Evolutionary conservation across 2,113 vertebrate species (phyloP).

Genomic region (Phyllostomus discolor): DNA sequence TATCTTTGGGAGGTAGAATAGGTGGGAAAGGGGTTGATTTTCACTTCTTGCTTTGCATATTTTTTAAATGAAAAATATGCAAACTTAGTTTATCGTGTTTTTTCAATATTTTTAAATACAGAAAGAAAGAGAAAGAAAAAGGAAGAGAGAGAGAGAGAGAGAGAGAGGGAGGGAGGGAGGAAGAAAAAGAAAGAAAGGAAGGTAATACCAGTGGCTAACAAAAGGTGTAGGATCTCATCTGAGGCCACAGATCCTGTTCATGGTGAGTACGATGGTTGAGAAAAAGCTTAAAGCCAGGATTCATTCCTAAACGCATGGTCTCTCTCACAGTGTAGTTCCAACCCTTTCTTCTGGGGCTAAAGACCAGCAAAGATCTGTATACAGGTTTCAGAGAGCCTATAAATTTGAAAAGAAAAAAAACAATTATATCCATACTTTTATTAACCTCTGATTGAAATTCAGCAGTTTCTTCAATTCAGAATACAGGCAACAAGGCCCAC

Average conservation of each 20-base stretch:
- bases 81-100: background rate
- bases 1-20: background rate
- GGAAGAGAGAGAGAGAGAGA: too few relatives aligned
- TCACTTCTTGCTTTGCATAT: background rate
- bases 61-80: background rate
- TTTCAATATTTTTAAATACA: background rate
- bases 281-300: background rate
- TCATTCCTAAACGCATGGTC: too few relatives aligned
- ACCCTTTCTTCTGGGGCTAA: background rate
- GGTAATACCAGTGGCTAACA: background rate
- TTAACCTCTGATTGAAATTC: background rate
- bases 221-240: background rate
- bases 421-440: background rate
- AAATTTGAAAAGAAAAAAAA: background rate
- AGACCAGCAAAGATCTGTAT: background rate
- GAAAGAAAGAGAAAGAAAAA: background rate
- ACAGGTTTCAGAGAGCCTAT: background rate
- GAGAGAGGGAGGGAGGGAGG: background rate
- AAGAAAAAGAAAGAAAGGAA: background rate
- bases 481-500: background rate
- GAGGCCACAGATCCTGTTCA: background rate
- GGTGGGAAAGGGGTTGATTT: background rate
- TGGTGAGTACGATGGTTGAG: background rate
- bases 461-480: background rate
- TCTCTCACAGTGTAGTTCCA: background rate